Evolutionary conservation across 1,140 invertebrate genomes (phyloP), one percentile per base, ranked within the genome.

Genomic region (Conus betulinus): DNA sequence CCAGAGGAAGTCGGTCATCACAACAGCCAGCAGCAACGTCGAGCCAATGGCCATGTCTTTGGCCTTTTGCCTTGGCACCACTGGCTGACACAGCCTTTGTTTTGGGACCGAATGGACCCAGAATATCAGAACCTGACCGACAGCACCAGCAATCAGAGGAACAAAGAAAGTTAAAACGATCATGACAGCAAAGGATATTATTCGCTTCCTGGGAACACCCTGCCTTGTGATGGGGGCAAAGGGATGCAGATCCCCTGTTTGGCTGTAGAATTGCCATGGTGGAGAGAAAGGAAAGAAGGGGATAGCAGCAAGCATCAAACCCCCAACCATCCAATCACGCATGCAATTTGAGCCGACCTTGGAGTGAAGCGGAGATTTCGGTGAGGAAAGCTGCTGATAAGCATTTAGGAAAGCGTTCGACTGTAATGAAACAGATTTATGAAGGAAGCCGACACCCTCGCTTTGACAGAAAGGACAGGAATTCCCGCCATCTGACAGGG

Each of bases 331-430:
- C 67, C 87, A 7, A 86, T 1, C 39, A 23, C 39, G 79, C 84
- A 90, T n/a, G 84, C 87, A 0, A 76, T 5, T 11, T 39, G 23
- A n/a, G 87, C 83, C 0, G 74, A 86, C 52, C 63, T 91, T 8
- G 91, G 82, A 13, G 78, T 88, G 15, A 89, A 79, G 13, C 88
- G 78, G 15, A 81, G 15, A 5, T 84, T 25, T 20, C 90, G 85
- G 67, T 94, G 92, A 0, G 93, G 93, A 82, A 91, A 94, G 15
- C 92, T 89, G 57, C 93, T 88, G 20, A 89, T 89, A 0, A 93
- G n/a, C n/a, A n/a, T n/a, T n/a, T n/a, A n/a, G n/a, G 51, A 78
- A 92, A 90, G 7, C 93, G 84, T 76, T 94, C 94, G 13, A 89
- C 25, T 6, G 89, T 89, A 55, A 89, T 89, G 51, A 94, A 83